Base-by-base conservation (phyloP, 30 jellyfish, hydroid and myxozoan genomes). In the Cassiopea andromeda region DNA sequence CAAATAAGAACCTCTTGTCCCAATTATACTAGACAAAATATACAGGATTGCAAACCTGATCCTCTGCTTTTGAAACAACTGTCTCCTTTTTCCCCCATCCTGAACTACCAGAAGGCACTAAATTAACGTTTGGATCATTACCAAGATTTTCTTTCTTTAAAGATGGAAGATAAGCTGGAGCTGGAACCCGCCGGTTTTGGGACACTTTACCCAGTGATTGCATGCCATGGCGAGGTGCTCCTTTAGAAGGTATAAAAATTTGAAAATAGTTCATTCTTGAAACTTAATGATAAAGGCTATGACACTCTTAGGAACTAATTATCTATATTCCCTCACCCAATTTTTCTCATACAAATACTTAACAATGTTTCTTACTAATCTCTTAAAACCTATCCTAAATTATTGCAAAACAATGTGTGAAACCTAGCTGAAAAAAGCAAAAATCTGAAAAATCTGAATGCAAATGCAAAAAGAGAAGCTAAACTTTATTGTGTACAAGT, bases 11-110 rank as follows among this genome's bases (percentile, higher is more conserved):
- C 15, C 77, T 68, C 46, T 43, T 4, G 77, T 14, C 18, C 48
- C 1, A 13, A 72, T 12, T 14, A 72, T 16, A 72, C 15, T 27
- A 27, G 38, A 27, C 38, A 27, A 27, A 72, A 1, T 10, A 27
- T 68, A 7, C 7, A 68, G 7, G 17, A 49, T 14, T 14, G 57
- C 75, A 2, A 8, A 83, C 93, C 93, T 90, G 97, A 7, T 90
- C 97, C 57, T 90, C 97, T 75, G 85, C 82, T 50, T 92, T 93
- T 50, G 90, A 27, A 2, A 90, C 70, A 58, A 64, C 80, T 67
- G 74, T 89, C 71, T 96, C 99, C 77, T 96, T 96, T 93, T 96
- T 96, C 74, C 93, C 98, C 98, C 99, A 91, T 92, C 99, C 98
- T 85, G 93, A 93, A 79, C 95, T 88, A 18, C 97, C 97, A 58